Evolutionary conservation across 1,140 invertebrate species (phyloP).

Genomic region (Halesus radiatus): DNA sequence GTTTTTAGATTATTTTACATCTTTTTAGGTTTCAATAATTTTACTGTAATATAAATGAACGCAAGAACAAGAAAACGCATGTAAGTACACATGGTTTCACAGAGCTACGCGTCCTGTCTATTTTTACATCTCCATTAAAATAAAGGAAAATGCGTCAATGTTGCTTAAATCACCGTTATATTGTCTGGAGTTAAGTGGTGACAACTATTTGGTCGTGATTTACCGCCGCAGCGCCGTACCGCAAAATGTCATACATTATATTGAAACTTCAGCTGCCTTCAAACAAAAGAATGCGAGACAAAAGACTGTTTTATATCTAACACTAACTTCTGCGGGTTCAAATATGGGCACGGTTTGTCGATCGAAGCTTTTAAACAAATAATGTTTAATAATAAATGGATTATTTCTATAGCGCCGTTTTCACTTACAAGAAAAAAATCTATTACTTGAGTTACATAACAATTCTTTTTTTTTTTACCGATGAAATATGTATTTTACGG

Average conservation of each 20-base stretch:
- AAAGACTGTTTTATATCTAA: constrained; percentile 48
- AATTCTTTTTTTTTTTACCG: too few relatives aligned
- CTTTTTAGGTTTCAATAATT: too few relatives aligned
- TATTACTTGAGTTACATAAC: too few relatives aligned
- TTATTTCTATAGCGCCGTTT: too few relatives aligned
- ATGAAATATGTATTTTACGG: too few relatives aligned
- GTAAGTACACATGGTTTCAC: constrained; percentile 14
- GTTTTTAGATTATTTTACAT: too few relatives aligned
- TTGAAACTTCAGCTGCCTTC: constrained; percentile 53
- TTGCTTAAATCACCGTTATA: constrained; percentile 56
- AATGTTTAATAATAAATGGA: too few relatives aligned
- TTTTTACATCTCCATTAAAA: constrained; percentile 49
- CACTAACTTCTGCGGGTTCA: constrained; percentile 5
- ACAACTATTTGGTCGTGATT: constrained; percentile 57
- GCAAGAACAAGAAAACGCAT: constrained; percentile 43
- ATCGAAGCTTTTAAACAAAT: not conserved
- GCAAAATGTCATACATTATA: constrained; percentile 57
- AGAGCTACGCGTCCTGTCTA: constrained; percentile 35
- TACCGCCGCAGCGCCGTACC: constrained; percentile 44
- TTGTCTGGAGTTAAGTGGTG: constrained; percentile 57
- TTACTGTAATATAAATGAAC: too few relatives aligned
- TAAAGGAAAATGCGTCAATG: constrained; percentile 53
- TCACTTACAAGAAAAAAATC: too few relatives aligned
- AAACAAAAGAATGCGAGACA: constrained; percentile 54
- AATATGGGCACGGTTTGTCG: not conserved